These are phyloP conservation scores for Trematomus bernacchii DNA, from an alignment of 2,797 vertebrate species.

Conservation along the genomic window DNA sequence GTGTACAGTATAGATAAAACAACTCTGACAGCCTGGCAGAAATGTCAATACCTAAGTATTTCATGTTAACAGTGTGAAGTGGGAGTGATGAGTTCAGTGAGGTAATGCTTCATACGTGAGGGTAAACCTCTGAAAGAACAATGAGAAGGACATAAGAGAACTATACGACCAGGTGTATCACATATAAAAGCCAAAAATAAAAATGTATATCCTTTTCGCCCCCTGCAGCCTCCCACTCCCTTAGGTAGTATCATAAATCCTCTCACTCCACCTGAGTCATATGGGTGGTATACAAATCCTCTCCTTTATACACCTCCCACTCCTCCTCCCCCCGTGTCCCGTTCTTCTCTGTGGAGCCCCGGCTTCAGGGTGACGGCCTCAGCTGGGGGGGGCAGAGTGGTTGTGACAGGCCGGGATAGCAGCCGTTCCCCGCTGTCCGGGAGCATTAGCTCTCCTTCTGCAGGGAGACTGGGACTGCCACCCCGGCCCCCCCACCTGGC, in stretches of 20 bases:
- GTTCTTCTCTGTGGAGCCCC: slow-evolving; percentile 43
- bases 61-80: too few species aligned
- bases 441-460: slow-evolving; percentile 69
- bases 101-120: neutral
- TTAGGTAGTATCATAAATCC: slow-evolving; percentile 57
- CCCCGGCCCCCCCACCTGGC: slow-evolving; percentile 59
- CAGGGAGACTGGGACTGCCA: slow-evolving; percentile 60
- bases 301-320: slow-evolving; percentile 29
- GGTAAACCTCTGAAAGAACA: slow-evolving; percentile 26
- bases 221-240: slow-evolving; percentile 22
- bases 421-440: slow-evolving; percentile 75
- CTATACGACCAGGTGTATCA: slow-evolving; percentile 25
- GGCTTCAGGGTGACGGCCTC: slow-evolving; percentile 71
- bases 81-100: too few species aligned
- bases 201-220: slow-evolving; percentile 38
- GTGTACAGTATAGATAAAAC: too few species aligned
- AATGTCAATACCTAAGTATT: too few species aligned
- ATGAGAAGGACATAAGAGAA: slow-evolving; percentile 27
- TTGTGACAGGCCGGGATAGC: slow-evolving; percentile 81
- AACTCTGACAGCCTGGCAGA: too few species aligned
- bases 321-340: slow-evolving; percentile 31
- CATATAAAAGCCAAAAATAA: slow-evolving; percentile 45
- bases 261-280: slow-evolving; percentile 55
- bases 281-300: slow-evolving; percentile 68
- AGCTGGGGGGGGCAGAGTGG: slow-evolving; percentile 66